Evolutionary conservation across 37 sponge, comb jelly and placozoan species (phyloP), one percentile per base, ranked within the genome.

Genomic region (Aphrocallistes beatrix): DNA sequence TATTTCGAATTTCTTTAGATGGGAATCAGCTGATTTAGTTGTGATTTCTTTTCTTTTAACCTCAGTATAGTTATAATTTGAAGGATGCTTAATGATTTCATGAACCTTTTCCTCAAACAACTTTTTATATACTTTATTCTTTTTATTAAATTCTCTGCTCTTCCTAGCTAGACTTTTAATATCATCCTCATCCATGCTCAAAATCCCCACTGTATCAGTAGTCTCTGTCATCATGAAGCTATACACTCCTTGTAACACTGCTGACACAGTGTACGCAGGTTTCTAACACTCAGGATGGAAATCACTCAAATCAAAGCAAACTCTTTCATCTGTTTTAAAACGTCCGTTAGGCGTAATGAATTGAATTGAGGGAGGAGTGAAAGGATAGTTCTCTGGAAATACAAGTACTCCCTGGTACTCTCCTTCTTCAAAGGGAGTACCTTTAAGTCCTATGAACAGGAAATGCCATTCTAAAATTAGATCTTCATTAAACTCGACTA

Each of bases 241-340:
- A 60, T 60, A 60, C 25, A 60, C 75, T 19, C 75, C 75, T 6
- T 28, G 17, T 13, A 60, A 30, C 25, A 60, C 75, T 60, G 75
- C 75, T 3, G 75, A 32, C 21, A 60, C 75, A 32, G 75, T 32
- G 75, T 60, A 60, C 6, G 17, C 75, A 60, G 75, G 75, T 13
- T 60, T 60, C 75, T 30, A 60, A 6, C n/a, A 6, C n/a, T 60
- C 75, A 60, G 75, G 75, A 60, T 60, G 75, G n/a, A 60, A 60
- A 28, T 60, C 21, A 13, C 75, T 60, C 21, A 60, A 30, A 19
- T 6, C n/a, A 30, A 60, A 60, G n/a, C 75, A 60, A 30, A 60
- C n/a, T 19, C 21, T 13, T 30, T 60, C 34, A 13, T 60, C n/a
- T 28, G 34, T 28, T 60, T 60, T 60, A 30, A 60, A 60, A 25